These are phyloP conservation scores for Malthinus seriepunctatus DNA, from an alignment of 2,888 invertebrate genomes.

Conservation along the genomic window DNA sequence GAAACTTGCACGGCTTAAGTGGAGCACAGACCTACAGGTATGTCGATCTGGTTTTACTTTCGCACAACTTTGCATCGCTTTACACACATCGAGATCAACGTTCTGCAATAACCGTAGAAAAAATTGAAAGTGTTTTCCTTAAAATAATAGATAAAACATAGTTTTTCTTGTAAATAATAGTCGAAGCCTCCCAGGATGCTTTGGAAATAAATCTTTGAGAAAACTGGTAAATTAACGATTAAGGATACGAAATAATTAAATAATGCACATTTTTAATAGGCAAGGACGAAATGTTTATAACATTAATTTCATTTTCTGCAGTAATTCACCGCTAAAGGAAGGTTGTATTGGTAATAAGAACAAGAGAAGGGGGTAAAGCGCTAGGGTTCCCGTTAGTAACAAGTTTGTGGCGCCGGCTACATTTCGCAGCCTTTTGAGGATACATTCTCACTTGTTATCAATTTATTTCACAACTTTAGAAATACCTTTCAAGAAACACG, in stretches of 20 bases:
- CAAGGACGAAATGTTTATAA: neutral
- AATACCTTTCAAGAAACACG: constrained; percentile 5
- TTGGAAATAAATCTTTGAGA: too few species aligned
- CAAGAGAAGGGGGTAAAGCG: constrained; percentile 25
- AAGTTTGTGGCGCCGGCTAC: constrained; percentile 41
- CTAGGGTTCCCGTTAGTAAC: constrained; percentile 39
- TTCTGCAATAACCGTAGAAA: neutral
- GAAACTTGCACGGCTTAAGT: constrained; percentile 24
- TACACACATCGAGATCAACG: constrained; percentile 10
- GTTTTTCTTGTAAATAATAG: neutral
- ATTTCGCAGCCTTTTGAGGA: constrained; percentile 36
- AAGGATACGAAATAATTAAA: neutral
- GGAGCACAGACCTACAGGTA: constrained; percentile 32
- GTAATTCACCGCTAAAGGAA: constrained; percentile 15
- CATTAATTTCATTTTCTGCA: neutral
- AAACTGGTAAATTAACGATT: too few species aligned
- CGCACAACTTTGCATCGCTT: constrained; percentile 19
- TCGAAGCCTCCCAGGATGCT: neutral
- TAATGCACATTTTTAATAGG: neutral
- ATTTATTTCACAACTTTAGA: constrained; percentile 27
- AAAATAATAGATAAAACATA: neutral
- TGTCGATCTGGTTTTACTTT: constrained; percentile 35
- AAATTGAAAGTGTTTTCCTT: neutral
- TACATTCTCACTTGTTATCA: constrained; percentile 33
- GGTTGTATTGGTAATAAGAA: constrained; percentile 8